Evolutionary conservation across 1,140 invertebrate genomes (phyloP).

Genomic region (Aphaenogaster floridana): DNA sequence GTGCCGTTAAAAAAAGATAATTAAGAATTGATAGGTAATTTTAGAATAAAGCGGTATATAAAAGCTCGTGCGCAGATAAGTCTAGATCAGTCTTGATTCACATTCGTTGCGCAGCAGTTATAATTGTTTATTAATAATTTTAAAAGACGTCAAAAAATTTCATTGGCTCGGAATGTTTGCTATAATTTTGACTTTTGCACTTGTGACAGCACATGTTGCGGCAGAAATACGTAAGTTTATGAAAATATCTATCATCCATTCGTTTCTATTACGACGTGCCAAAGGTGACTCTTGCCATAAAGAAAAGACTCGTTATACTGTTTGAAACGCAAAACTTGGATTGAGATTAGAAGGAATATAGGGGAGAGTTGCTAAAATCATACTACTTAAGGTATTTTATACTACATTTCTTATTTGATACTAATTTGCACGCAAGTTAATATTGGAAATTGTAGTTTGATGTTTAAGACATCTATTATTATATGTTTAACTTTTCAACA

Average conservation of each 20-base stretch:
- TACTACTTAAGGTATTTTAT: too few relatives aligned
- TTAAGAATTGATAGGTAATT: background rate
- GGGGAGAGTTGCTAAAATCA: too few relatives aligned
- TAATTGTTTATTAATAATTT: background rate
- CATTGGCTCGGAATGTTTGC: background rate
- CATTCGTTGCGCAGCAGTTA: background rate
- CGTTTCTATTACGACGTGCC: background rate
- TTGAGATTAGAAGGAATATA: background rate
- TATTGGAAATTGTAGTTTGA: too few relatives aligned
- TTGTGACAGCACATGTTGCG: background rate
- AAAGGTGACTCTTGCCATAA: background rate
- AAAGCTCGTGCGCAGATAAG: background rate
- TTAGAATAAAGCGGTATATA: background rate
- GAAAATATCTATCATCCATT: background rate
- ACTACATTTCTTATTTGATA: too few relatives aligned
- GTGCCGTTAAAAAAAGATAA: background rate
- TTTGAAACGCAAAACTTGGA: background rate
- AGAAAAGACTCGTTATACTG: background rate
- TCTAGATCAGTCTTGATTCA: background rate
- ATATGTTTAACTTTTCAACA: too few relatives aligned
- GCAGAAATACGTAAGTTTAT: conserved; percentile 18
- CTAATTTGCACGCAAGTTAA: too few relatives aligned
- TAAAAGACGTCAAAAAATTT: background rate
- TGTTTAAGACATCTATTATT: too few relatives aligned
- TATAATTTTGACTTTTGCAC: background rate